Percentiles rank a stretch among this genome's conserved stretches.
Conservation (phyloP, 2,888 invertebrate genomes). For the Heteromurus nitidus region DNA sequence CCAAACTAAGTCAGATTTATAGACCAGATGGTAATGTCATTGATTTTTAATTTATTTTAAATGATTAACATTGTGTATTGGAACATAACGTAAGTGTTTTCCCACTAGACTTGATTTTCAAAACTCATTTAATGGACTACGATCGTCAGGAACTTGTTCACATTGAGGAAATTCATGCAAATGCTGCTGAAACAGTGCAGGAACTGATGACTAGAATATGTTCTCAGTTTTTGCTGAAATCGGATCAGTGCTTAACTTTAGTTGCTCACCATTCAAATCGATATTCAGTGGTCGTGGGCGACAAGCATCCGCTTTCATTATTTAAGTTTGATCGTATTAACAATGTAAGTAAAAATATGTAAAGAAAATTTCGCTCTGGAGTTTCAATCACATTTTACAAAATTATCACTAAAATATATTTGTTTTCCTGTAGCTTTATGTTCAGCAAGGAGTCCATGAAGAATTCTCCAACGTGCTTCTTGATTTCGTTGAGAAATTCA, state of each 20-base stretch:
- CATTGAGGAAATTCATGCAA: slow-evolving; percentile 46
- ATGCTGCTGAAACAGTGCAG: slow-evolving; percentile 5
- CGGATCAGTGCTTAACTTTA: slow-evolving; percentile 7
- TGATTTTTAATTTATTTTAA: slow-evolving; percentile 74
- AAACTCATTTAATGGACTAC: slow-evolving; percentile 37
- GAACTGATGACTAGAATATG: slow-evolving; percentile 27
- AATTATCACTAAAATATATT: not conserved
- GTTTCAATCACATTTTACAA: not conserved
- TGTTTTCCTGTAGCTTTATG: slow-evolving; percentile 53
- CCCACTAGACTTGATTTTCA: slow-evolving; percentile 44
- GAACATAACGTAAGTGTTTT: not conserved
- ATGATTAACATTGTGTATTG: not conserved
- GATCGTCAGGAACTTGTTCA: slow-evolving; percentile 15
- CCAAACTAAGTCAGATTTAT: too few species aligned
- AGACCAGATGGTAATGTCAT: slow-evolving; percentile 78
- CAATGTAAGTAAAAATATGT: slow-evolving; percentile 50
- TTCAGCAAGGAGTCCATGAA: slow-evolving; percentile 31
- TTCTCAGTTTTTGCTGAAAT: not conserved
- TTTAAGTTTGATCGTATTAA: slow-evolving; percentile 56
- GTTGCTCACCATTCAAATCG: slow-evolving; percentile 30
- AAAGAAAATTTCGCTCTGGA: not conserved
- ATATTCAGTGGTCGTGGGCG: slow-evolving; percentile 23
- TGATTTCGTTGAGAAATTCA: slow-evolving; percentile 58
- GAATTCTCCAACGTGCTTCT: slow-evolving; percentile 30
- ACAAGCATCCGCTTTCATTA: slow-evolving; percentile 38